Conservation (phyloP, 64 coral and sea anemone species). For the Acropora yongei region DNA sequence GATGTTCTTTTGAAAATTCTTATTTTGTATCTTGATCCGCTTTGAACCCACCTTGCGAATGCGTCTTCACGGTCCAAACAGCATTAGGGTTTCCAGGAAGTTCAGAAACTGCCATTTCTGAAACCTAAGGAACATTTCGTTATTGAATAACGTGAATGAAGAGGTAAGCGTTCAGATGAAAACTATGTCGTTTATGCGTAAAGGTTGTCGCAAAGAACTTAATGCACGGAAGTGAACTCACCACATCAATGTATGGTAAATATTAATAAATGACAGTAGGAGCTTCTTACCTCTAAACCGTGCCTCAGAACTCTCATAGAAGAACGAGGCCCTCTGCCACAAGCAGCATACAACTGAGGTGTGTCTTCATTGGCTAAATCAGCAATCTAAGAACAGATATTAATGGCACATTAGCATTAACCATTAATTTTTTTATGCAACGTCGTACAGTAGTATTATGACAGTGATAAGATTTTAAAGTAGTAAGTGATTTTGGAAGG, state of each 20-base stretch:
- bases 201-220: too few species aligned
- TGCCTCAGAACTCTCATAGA: slow-evolving; percentile 89
- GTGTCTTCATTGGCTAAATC: slow-evolving; percentile 99
- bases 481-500: too few species aligned
- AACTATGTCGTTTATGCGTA: too few species aligned
- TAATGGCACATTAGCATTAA: not conserved
- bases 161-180: too few species aligned
- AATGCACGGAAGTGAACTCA: too few species aligned
- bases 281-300: slow-evolving; percentile 81
- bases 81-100: slow-evolving; percentile 98
- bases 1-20: not conserved
- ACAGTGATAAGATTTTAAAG: too few species aligned
- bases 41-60: slow-evolving; percentile 50
- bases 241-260: too few species aligned
- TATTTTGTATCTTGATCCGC: not conserved
- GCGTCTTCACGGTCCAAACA: slow-evolving; percentile 93
- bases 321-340: slow-evolving; percentile 84
- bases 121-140: slow-evolving; percentile 49
- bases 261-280: not conserved
- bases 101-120: slow-evolving; percentile 98
- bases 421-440: too few species aligned
- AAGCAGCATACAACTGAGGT: slow-evolving; percentile 90
- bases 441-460: too few species aligned
- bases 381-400: slow-evolving; percentile 75
- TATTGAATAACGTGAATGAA: too few species aligned